Evolutionary conservation across 1,140 invertebrate species (phyloP).

Genomic region (Drosophila carrolli): DNA sequence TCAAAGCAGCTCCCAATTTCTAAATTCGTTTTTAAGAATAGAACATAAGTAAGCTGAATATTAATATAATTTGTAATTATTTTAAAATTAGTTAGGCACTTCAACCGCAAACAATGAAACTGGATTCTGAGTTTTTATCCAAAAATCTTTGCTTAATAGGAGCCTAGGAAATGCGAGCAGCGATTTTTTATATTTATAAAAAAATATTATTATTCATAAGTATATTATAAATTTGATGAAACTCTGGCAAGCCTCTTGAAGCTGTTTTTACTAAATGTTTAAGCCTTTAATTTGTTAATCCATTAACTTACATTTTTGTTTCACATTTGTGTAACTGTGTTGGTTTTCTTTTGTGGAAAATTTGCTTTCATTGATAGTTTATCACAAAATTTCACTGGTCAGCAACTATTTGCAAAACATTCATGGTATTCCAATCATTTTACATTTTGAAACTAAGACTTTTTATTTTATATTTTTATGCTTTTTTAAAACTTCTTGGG

Average conservation of each 20-base stretch:
- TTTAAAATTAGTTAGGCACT: constrained; percentile 64
- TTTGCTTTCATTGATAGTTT: constrained; percentile 73
- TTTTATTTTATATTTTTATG: not conserved
- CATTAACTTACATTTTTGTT: constrained; percentile 16
- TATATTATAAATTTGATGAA: constrained; percentile 56
- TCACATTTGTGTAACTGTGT: constrained; percentile 14
- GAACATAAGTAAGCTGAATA: constrained; percentile 26
- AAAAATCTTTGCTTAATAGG: constrained; percentile 38
- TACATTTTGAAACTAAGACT: no score
- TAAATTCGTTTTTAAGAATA: constrained; percentile 60
- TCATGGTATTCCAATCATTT: not conserved
- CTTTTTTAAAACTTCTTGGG: no score
- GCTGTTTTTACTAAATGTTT: constrained; percentile 44
- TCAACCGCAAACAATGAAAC: constrained; percentile 61
- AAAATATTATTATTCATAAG: constrained; percentile 48
- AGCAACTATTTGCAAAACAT: not conserved
- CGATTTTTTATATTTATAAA: constrained; percentile 51
- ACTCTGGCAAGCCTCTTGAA: constrained; percentile 69
- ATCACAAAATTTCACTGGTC: constrained; percentile 67
- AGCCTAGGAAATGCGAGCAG: constrained; percentile 68
- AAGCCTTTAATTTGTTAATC: constrained; percentile 55
- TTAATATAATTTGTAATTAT: constrained; percentile 23
- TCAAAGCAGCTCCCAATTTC: constrained; percentile 46
- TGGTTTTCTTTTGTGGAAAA: constrained; percentile 36
- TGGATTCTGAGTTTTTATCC: constrained; percentile 22